Base-by-base conservation (phyloP, 2,113 vertebrate species). In the Heterochromis multidens region DNA sequence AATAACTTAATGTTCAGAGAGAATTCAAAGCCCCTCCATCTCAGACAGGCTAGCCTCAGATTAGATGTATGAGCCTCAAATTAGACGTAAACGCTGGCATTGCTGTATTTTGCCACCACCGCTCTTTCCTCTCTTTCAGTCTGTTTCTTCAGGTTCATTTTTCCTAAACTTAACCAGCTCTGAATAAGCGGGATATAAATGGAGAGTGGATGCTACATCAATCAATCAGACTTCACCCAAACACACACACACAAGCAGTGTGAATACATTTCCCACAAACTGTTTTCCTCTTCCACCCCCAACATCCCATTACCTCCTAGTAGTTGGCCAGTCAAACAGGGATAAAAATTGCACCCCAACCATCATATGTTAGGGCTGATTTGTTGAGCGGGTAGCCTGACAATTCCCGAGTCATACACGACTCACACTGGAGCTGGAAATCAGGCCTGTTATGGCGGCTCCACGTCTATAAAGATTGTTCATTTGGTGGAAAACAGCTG, bases 361-460 rank as follows among this genome's bases (percentile, higher is more conserved):
- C 97, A 97, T 97, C 97, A 98, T 98, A 98, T 94, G 97, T 98
- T 99, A 99, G 96, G 96, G 96, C 97, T 97, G 98, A 98, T 99
- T 98, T 99, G 98, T 98, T 95, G 97, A 97, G 97, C 96, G 95
- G 96, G 97, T 97, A 96, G 96, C 95, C 95, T 97, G 97, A 99
- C 97, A 98, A 97, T 97, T 97, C 96, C 93, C 93, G 96, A 97
- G 98, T 97, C 97, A 97, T 97, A 97, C 97, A 97, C 96, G 96
- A 96, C 96, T 95, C 96, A 94, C 96, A 54, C 88, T 93, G 91
- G 96, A 93, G 93, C 97, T 96, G 97, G 97, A 98, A 98, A 98
- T 98, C 97, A 97, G 97, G 95, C 97, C 97, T 96, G 97, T 98
- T 98, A 97, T 96, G 96, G 97, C 95, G 96, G 94, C 95, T 95